These are phyloP conservation scores for Lepetodrilus schrolli DNA, from an alignment of 2,888 invertebrate genomes.

Conservation along the genomic window DNA sequence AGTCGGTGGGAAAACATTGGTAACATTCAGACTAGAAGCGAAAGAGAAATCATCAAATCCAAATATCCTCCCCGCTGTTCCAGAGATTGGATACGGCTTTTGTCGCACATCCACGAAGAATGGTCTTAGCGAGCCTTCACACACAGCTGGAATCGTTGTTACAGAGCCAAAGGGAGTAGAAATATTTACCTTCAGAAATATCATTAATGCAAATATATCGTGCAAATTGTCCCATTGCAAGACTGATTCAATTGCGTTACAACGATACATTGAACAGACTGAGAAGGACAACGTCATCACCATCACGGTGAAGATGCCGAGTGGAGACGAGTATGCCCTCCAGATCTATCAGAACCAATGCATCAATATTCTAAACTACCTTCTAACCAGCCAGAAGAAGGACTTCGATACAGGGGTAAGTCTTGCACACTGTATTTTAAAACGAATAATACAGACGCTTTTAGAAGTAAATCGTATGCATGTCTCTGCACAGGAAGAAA, in stretches of 20 bases:
- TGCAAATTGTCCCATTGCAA: neutral
- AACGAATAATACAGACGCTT: no score
- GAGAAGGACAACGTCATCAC: neutral
- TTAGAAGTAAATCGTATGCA: no score
- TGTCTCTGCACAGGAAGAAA: no score
- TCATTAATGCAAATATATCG: neutral
- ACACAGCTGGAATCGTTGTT: neutral
- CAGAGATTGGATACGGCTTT: constrained; percentile 58
- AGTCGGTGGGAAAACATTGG: constrained; percentile 24
- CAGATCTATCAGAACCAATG: constrained; percentile 31
- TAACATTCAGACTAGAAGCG: constrained; percentile 60
- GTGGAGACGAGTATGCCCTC: constrained; percentile 22
- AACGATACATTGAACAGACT: neutral
- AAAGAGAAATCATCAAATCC: constrained; percentile 35
- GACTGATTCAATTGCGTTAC: neutral
- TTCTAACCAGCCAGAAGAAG: neutral
- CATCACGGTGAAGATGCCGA: neutral
- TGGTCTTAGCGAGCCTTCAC: constrained; percentile 48
- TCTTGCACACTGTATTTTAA: no score
- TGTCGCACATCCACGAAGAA: constrained; percentile 41
- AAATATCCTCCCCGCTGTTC: constrained; percentile 51
- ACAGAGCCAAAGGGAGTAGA: neutral
- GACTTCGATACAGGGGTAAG: no score
- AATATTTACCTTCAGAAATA: neutral
- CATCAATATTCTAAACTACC: neutral